Percentiles rank a stretch among this genome's conserved stretches.
Evolutionary conservation across 2,797 vertebrate species (phyloP).

Genomic region (Xerus rutilus): DNA sequence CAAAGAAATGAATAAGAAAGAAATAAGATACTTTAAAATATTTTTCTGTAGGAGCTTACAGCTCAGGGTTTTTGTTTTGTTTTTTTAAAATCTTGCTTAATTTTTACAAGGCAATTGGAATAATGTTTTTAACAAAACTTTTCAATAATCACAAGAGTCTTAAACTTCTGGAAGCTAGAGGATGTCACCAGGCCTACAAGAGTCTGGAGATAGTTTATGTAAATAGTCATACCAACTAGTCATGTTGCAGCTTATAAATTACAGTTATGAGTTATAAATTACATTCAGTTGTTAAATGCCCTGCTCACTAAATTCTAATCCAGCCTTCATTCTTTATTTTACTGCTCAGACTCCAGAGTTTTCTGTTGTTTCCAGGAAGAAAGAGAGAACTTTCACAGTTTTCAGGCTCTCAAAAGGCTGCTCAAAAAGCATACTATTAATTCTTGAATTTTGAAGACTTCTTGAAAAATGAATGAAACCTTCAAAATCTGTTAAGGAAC

Average conservation of each 20-base stretch:
- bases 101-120: slow-evolving; percentile 27
- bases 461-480: neutral
- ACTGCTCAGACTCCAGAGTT: neutral
- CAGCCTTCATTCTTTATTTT: neutral
- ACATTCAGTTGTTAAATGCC: slow-evolving; percentile 28
- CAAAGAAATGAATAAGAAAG: slow-evolving; percentile 4
- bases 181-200: neutral
- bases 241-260: neutral
- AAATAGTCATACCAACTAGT: neutral
- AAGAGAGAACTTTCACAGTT: slow-evolving; percentile 13
- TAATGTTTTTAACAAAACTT: slow-evolving; percentile 22
- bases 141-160: slow-evolving; percentile 2
- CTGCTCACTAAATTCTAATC: neutral
- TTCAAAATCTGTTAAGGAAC: slow-evolving; percentile 45
- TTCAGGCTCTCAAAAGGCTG: neutral
- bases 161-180: neutral
- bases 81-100: neutral
- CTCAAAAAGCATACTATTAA: neutral
- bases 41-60: neutral
- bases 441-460: slow-evolving; percentile 70
- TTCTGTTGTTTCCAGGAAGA: neutral
- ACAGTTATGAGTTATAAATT: neutral
- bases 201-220: neutral
- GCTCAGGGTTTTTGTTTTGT: neutral
- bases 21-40: slow-evolving; percentile 36